Evolutionary conservation across 2,113 vertebrate species (phyloP).

Genomic region (Bubo scandiacus): DNA sequence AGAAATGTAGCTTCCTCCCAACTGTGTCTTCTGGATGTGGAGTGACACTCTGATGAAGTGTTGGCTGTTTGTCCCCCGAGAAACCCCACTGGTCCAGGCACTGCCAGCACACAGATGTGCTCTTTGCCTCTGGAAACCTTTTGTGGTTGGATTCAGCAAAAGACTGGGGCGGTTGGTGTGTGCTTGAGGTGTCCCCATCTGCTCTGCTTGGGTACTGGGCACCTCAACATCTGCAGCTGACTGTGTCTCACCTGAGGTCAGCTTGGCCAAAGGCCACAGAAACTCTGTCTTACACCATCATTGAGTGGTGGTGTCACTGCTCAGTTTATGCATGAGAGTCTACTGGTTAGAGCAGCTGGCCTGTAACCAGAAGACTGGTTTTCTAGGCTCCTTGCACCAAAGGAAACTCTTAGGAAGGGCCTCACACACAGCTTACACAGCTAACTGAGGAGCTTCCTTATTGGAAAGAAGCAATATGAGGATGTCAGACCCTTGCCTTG

Average conservation of each 20-base stretch:
- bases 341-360: background rate
- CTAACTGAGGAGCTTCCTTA: background rate
- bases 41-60: background rate
- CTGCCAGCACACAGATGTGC: background rate
- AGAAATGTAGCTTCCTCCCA: background rate
- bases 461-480: background rate
- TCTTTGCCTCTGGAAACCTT: background rate
- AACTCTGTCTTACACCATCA: background rate
- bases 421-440: accelerated
- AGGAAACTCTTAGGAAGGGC: background rate
- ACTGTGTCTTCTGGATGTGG: background rate
- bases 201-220: background rate
- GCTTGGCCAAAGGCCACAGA: background rate
- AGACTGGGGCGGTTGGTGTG: background rate
- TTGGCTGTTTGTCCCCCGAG: background rate
- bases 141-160: background rate
- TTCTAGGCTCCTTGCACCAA: background rate
- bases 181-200: background rate
- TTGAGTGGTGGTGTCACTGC: background rate
- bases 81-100: background rate
- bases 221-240: background rate
- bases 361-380: background rate
- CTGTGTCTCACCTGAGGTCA: background rate
- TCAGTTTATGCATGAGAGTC: background rate
- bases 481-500: background rate